Evolutionary conservation across 1,140 invertebrate genomes (phyloP).

Genomic region (Eueides isabella): DNA sequence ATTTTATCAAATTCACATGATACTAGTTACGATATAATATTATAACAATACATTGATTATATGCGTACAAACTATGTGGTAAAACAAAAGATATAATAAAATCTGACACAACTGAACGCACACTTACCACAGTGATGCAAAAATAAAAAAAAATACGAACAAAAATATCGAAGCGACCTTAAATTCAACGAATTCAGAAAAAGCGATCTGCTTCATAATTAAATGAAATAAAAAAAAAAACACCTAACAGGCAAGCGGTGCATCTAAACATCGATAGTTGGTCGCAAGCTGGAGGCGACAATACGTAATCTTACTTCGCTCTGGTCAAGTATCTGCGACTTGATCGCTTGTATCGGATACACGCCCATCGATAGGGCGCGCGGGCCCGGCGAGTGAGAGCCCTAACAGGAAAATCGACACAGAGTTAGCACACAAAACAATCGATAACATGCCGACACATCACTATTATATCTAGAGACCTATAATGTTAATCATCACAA

Average conservation of each 20-base stretch:
- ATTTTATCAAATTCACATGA: slow-evolving; percentile 40
- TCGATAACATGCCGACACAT: slow-evolving; percentile 66
- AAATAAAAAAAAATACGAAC: slow-evolving; percentile 42
- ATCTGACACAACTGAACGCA: slow-evolving; percentile 48
- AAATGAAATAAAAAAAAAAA: slow-evolving; percentile 66
- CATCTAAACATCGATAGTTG: slow-evolving; percentile 76
- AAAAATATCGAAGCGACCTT: slow-evolving; percentile 56
- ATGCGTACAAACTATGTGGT: slow-evolving; percentile 2
- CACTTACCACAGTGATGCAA: slow-evolving; percentile 52
- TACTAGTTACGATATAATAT: not conserved
- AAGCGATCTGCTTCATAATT: slow-evolving; percentile 52
- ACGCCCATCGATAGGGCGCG: slow-evolving; percentile 92
- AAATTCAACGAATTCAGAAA: slow-evolving; percentile 42
- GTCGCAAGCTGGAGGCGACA: slow-evolving; percentile 73
- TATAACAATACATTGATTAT: not conserved
- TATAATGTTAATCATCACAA: slow-evolving; percentile 63
- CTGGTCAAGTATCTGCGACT: slow-evolving; percentile 91
- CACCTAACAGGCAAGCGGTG: slow-evolving; percentile 78
- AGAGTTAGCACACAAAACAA: slow-evolving; percentile 81
- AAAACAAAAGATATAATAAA: slow-evolving; percentile 40
- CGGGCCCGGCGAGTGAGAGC: slow-evolving; percentile 93
- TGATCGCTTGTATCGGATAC: slow-evolving; percentile 93
- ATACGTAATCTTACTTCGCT: slow-evolving; percentile 91
- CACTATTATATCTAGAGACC: slow-evolving; percentile 46
- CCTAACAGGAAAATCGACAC: slow-evolving; percentile 86